These are phyloP conservation scores for Brachionus angularis DNA, from an alignment of 1,140 invertebrate species.

Conservation along the genomic window DNA sequence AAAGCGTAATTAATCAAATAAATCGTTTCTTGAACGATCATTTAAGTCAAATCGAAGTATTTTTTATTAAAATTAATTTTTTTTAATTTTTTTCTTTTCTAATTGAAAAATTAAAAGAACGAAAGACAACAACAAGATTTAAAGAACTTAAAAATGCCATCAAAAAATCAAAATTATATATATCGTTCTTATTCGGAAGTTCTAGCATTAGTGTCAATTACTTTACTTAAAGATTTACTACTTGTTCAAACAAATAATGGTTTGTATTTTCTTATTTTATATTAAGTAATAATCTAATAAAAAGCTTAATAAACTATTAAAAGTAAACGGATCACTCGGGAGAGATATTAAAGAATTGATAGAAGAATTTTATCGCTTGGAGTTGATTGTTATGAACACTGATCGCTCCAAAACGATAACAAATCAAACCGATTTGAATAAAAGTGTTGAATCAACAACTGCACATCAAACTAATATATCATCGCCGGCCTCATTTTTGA, in stretches of 20 bases:
- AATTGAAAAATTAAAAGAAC: neutral
- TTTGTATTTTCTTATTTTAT: constrained; percentile 48
- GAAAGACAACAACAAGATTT: no score
- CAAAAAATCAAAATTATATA: constrained; percentile 61
- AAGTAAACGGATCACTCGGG: constrained; percentile 81
- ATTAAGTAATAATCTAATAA: no score
- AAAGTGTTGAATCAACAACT: constrained; percentile 62
- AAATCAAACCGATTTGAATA: constrained; percentile 61
- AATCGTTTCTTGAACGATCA: constrained; percentile 5
- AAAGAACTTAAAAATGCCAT: neutral
- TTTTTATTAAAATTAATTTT: neutral
- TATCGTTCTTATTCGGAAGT: constrained; percentile 91
- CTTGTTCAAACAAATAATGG: constrained; percentile 70
- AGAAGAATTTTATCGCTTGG: constrained; percentile 77
- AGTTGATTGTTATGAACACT: constrained; percentile 77
- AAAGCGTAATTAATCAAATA: constrained; percentile 37
- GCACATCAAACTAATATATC: constrained; percentile 58
- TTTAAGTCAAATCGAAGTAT: neutral
- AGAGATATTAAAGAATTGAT: constrained; percentile 89
- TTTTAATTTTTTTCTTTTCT: neutral
- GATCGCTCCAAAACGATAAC: constrained; percentile 41
- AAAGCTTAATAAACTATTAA: no score
- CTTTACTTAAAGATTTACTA: constrained; percentile 80
- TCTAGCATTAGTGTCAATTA: constrained; percentile 85
- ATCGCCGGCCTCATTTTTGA: constrained; percentile 48